Conservation (phyloP, 2,888 invertebrate species). For the Perdita meconis region DNA sequence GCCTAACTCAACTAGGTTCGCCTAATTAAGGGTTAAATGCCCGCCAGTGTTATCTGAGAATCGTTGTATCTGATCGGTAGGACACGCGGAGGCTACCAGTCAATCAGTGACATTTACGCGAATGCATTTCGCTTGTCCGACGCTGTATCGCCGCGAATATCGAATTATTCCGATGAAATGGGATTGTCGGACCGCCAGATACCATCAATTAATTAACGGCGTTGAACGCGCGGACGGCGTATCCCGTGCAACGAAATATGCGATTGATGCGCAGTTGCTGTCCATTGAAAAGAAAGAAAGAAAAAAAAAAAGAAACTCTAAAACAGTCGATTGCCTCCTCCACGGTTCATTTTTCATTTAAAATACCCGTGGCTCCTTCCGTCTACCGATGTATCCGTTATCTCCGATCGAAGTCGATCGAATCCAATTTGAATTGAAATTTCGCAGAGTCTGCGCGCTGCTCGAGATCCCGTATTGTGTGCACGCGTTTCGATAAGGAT, state of each 20-base stretch:
- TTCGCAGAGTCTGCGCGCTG: too few relatives aligned
- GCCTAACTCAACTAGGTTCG: too few relatives aligned
- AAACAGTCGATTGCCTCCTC: background rate
- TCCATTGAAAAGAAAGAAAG: background rate
- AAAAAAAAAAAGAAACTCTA: conserved; percentile 11
- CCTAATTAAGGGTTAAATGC: too few relatives aligned
- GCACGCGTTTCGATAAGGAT: background rate
- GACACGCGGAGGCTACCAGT: background rate
- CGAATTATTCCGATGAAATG: conserved; percentile 28
- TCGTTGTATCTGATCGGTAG: too few relatives aligned
- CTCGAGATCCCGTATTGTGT: too few relatives aligned
- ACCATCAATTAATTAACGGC: conserved; percentile 49
- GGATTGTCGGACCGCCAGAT: conserved; percentile 30
- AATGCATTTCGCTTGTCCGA: background rate
- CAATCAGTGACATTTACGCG: background rate
- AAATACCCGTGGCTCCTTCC: too few relatives aligned
- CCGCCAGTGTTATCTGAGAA: too few relatives aligned
- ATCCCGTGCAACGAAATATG: background rate
- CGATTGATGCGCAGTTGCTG: background rate
- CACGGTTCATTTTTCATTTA: background rate
- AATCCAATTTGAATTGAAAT: too few relatives aligned
- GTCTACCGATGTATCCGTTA: too few relatives aligned
- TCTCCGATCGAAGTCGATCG: too few relatives aligned
- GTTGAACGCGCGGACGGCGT: conserved; percentile 9
- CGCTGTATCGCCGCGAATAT: conserved; percentile 4